Evolutionary conservation across 2,113 vertebrate genomes (phyloP).

Genomic region (Paratilapia polleni): DNA sequence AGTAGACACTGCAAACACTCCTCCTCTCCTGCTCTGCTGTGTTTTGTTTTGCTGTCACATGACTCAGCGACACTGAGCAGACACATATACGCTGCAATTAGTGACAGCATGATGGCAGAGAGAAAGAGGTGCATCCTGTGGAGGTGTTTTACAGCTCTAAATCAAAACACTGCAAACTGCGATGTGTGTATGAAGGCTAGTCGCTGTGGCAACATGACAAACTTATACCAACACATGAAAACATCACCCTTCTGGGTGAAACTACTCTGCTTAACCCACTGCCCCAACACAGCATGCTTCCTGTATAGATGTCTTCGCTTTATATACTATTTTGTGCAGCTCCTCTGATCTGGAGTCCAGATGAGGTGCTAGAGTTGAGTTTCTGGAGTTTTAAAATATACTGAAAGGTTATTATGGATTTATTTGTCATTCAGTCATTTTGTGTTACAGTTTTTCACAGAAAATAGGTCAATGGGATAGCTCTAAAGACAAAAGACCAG

Average conservation of each 20-base stretch:
- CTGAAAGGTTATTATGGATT: neutral
- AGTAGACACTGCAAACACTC: too few species aligned
- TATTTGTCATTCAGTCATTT: neutral
- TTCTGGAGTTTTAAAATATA: neutral
- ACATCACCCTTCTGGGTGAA: neutral
- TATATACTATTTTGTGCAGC: rapidly evolving
- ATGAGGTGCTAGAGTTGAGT: neutral
- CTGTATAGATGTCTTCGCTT: neutral
- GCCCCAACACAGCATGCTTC: neutral
- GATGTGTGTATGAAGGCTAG: too few species aligned
- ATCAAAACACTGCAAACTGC: too few species aligned
- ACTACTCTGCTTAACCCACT: neutral
- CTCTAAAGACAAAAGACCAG: neutral
- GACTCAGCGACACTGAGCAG: too few species aligned
- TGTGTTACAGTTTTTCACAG: neutral
- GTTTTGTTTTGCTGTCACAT: too few species aligned
- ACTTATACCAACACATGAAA: too few species aligned
- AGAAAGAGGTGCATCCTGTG: too few species aligned
- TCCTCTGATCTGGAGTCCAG: neutral
- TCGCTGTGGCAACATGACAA: too few species aligned
- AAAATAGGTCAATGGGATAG: neutral
- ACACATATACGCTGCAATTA: too few species aligned
- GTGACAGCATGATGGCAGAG: too few species aligned
- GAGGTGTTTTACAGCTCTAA: too few species aligned
- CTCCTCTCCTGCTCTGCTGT: too few species aligned